A percentile compares a stretch with the other conserved stretches of the same genome.
Evolutionary conservation across 2,888 invertebrate species (phyloP).

Genomic region (Selenia dentaria): DNA sequence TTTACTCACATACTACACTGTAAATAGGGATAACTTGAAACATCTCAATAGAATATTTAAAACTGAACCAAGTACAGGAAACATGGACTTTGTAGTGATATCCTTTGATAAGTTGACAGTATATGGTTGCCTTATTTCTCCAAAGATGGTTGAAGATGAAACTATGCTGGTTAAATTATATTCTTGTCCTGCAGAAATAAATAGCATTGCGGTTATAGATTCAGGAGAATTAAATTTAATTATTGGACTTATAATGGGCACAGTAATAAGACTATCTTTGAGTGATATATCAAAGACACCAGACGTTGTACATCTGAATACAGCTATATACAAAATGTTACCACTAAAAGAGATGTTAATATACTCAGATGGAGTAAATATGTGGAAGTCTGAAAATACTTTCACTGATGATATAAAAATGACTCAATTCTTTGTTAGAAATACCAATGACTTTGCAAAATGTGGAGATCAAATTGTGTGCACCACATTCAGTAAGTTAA

Average conservation of each 20-base stretch:
- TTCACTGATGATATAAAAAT: slow-evolving; percentile 47
- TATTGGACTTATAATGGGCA: slow-evolving; percentile 59
- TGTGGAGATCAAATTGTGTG: slow-evolving; percentile 58
- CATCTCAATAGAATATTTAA: slow-evolving; percentile 38
- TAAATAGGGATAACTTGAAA: slow-evolving; percentile 33
- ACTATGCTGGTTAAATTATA: slow-evolving; percentile 50
- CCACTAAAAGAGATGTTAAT: slow-evolving; percentile 45
- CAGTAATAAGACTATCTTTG: slow-evolving; percentile 52
- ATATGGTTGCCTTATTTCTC: slow-evolving; percentile 49
- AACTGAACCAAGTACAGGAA: slow-evolving; percentile 23
- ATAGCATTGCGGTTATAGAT: slow-evolving; percentile 47
- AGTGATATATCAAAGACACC: slow-evolving; percentile 33
- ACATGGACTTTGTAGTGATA: slow-evolving; percentile 42
- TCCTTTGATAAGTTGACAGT: slow-evolving; percentile 53
- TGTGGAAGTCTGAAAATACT: slow-evolving; percentile 63
- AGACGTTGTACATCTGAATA: slow-evolving; percentile 59
- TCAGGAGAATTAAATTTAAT: slow-evolving; percentile 41
- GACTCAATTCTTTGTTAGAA: slow-evolving; percentile 52
- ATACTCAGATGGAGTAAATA: slow-evolving; percentile 62
- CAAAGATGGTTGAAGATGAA: slow-evolving; percentile 37
- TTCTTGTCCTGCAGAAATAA: slow-evolving; percentile 60
- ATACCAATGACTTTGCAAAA: slow-evolving; percentile 60
- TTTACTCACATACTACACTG: slow-evolving; percentile 35
- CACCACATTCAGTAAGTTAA: slow-evolving; percentile 58
- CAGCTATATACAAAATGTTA: slow-evolving; percentile 53